phyloP scores from a whole-genome alignment of 2,888 invertebrate genomes.

The Rambutsinella grinnellia region DNA sequence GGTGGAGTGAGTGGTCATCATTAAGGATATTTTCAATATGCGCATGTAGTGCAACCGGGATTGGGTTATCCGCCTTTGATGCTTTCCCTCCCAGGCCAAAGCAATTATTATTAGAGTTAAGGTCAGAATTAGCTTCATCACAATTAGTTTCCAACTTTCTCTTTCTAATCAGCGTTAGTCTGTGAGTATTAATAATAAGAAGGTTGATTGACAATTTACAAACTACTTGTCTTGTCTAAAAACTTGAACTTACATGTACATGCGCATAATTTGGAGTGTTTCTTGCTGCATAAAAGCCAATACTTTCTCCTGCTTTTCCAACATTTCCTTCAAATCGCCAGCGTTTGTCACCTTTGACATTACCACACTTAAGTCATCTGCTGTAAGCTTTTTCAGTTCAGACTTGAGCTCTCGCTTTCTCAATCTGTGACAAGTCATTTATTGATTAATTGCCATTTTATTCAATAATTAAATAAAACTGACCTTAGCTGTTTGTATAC shows the following conservation, averaged over 20 bases:
- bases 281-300: slow-evolving; percentile 39
- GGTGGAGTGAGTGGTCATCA: slow-evolving; percentile 19
- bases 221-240: too few species aligned
- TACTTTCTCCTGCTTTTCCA: slow-evolving; percentile 36
- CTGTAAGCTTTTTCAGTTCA: slow-evolving; percentile 11
- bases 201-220: too few species aligned
- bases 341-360: slow-evolving; percentile 20
- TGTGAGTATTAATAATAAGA: too few species aligned
- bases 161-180: too few species aligned
- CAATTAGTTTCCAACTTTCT: too few species aligned
- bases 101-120: too few species aligned
- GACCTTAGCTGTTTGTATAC: background rate
- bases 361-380: slow-evolving; percentile 11
- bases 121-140: too few species aligned
- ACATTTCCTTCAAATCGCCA: background rate
- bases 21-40: slow-evolving; percentile 17
- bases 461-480: too few species aligned
- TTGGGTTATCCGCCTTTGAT: too few species aligned
- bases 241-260: slow-evolving; percentile 50
- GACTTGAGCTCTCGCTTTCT: background rate
- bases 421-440: too few species aligned
- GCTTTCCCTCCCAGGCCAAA: too few species aligned
- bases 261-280: slow-evolving; percentile 34
- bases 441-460: too few species aligned
- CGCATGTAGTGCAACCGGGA: slow-evolving; percentile 10